Evolutionary conservation across 1,140 invertebrate species (phyloP).

Genomic region (Piezodorus guildinii): DNA sequence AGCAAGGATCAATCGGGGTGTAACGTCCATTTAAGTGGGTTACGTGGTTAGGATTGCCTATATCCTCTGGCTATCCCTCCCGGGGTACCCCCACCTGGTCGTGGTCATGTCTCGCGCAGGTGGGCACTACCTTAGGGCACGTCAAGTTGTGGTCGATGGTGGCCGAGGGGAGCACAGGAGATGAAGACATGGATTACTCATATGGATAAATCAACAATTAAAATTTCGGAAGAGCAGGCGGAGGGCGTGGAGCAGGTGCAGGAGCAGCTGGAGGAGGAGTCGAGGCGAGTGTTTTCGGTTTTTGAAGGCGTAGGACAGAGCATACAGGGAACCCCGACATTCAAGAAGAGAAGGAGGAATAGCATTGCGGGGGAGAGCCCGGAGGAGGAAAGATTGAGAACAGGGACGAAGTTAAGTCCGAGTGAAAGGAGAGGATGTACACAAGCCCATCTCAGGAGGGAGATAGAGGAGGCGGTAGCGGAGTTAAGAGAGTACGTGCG

Average conservation of each 20-base stretch:
- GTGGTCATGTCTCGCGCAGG: no score
- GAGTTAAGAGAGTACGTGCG: no score
- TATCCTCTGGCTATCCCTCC: not conserved
- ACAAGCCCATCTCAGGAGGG: no score
- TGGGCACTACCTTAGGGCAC: no score
- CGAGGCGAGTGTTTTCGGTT: not conserved
- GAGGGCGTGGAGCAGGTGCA: no score
- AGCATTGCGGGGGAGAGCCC: not conserved
- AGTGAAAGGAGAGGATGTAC: not conserved
- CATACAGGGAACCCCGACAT: not conserved
- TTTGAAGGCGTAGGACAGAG: not conserved
- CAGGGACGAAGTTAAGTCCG: not conserved
- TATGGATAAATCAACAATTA: no score
- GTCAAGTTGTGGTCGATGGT: no score
- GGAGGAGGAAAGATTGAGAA: not conserved
- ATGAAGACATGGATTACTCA: no score
- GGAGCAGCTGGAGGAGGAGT: not conserved
- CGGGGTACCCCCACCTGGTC: no score
- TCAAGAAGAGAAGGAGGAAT: not conserved
- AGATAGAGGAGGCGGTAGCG: no score
- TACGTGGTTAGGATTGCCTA: not conserved
- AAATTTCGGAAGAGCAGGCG: no score
- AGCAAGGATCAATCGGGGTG: not conserved
- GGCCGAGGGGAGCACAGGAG: no score
- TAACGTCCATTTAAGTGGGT: not conserved